Percentiles rank a stretch among this genome's conserved stretches.
Conservation (phyloP, 1,140 invertebrate species). For the Chironomus tepperi region DNA sequence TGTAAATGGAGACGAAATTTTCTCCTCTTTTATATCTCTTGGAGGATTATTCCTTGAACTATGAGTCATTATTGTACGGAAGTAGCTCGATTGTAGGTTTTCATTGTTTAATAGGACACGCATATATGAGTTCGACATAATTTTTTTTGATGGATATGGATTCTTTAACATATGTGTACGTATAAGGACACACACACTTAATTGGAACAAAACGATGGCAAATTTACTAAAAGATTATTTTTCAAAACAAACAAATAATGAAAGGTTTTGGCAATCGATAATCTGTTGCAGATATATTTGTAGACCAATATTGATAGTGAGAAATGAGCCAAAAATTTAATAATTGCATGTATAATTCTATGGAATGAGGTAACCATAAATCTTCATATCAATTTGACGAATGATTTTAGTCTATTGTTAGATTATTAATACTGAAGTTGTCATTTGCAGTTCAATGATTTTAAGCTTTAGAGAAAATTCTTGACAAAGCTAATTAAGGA, state of each 20-base stretch:
- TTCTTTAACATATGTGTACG: too few species aligned
- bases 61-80: background rate
- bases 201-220: background rate
- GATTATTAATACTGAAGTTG: background rate
- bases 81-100: background rate
- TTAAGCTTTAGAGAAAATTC: background rate
- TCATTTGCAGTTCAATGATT: background rate
- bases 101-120: background rate
- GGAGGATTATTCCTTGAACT: background rate
- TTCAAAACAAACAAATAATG: background rate
- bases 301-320: background rate
- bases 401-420: background rate
- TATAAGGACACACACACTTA: background rate
- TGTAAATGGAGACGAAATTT: background rate
- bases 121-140: background rate
- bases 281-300: background rate
- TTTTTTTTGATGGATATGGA: background rate
- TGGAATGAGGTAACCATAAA: background rate
- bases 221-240: background rate
- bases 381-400: background rate
- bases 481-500: background rate
- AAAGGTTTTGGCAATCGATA: background rate
- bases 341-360: background rate
- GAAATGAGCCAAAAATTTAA: background rate
- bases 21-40: background rate